Base-by-base conservation (phyloP, 2,888 invertebrate species). In the Homarus gammarus region DNA sequence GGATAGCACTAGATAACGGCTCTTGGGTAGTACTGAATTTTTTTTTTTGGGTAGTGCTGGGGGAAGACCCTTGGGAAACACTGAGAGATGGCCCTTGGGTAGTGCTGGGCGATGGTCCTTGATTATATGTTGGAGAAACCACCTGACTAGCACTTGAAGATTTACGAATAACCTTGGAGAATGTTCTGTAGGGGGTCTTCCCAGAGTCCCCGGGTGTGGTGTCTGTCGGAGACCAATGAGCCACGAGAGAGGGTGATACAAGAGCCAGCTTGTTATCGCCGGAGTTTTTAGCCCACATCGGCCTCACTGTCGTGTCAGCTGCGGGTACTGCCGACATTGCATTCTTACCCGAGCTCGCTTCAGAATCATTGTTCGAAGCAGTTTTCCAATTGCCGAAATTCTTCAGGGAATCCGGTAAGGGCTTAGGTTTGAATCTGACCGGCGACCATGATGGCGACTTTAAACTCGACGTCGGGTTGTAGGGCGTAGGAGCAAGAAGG, bases 371-470 rank as follows among this genome's bases (percentile, higher is more conserved):
- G 3, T 18, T 56, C 27, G 27, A 2, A 38, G 79, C 38, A 36
- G 61, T n/a, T 64, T 36, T 79, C 56, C 33, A 38, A 78, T 33
- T 40, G 8, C 36, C 78, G 6, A 56, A 78, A 36, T 36, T 78
- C 36, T 12, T 78, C 31, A 36, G 36, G 3, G 33, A 27, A 15
- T 75, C 84, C 27, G 84, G 44, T 73, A 84, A 38, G 3, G 56
- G 61, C 36, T 84, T 84, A 36, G 84, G 73, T 33, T 84, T 84
- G 22, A 84, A 84, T 40, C 84, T 73, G 18, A 84, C 84, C 22
- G 84, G 84, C 18, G 84, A 84, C 84, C 84, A 84, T 12, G 84
- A 84, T 22, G 75, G 18, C 18, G 75, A 72, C 56, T 27, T 84
- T 38, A 40, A 2, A 61, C n/a, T 31, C 15, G 40, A 73, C 5